phyloP scores from a whole-genome alignment of 2,888 invertebrate species.

The Formica aserva region DNA sequence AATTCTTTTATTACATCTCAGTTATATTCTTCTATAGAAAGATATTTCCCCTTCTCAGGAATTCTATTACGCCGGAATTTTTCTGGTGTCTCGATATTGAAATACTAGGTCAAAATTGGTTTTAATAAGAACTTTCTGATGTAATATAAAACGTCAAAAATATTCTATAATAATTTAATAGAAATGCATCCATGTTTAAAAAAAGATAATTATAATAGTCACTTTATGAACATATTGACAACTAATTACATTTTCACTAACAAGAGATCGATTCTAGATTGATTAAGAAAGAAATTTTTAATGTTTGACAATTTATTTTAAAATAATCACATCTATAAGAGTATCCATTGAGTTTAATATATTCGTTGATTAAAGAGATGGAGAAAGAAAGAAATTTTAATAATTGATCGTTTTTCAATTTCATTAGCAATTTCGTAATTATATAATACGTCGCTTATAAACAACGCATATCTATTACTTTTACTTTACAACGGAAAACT shows the following conservation, averaged over 20 bases:
- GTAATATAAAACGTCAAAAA: slow-evolving; percentile 16
- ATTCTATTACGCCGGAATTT: slow-evolving; percentile 40
- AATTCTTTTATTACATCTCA: background rate
- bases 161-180: slow-evolving; percentile 9
- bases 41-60: slow-evolving; percentile 18
- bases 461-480: background rate
- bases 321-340: background rate
- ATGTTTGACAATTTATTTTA: background rate
- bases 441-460: background rate
- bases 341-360: background rate
- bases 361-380: background rate
- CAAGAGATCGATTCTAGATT: background rate
- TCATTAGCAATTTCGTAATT: background rate
- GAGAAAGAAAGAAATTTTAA: background rate
- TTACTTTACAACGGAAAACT: background rate
- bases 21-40: background rate
- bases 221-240: background rate
- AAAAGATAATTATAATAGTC: background rate
- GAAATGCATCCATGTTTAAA: slow-evolving; percentile 16
- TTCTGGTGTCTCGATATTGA: slow-evolving; percentile 36
- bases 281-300: background rate
- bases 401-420: background rate
- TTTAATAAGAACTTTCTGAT: slow-evolving; percentile 29
- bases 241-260: slow-evolving; percentile 7
- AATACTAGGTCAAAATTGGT: slow-evolving; percentile 43